A percentile compares a stretch with the other conserved stretches of the same genome.
phyloP scores from a whole-genome alignment of 2,888 invertebrate genomes.

The Drosophila hamatofila region DNA sequence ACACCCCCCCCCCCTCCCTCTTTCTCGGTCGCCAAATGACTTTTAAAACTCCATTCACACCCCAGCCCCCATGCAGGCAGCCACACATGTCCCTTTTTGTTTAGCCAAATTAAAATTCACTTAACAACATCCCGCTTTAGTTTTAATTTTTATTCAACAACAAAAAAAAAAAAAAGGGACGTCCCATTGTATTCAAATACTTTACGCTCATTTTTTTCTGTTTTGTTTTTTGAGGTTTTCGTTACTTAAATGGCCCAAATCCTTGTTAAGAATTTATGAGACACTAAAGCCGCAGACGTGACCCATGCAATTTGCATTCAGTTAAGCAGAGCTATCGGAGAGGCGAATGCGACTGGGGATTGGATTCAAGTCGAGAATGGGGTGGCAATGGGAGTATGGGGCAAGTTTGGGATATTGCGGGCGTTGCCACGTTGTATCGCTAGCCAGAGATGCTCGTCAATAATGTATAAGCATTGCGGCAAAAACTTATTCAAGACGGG shows the following conservation, averaged over 20 bases:
- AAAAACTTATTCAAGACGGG: constrained; percentile 42
- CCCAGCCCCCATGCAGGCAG: neutral
- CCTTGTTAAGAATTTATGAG: constrained; percentile 73
- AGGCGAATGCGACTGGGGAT: constrained; percentile 3
- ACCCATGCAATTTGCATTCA: constrained; percentile 71
- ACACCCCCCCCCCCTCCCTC: neutral
- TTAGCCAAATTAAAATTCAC: constrained; percentile 75
- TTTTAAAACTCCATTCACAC: constrained; percentile 40
- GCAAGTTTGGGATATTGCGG: constrained; percentile 11
- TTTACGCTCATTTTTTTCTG: neutral
- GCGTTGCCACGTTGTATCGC: constrained; percentile 20
- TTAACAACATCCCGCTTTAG: constrained; percentile 64
- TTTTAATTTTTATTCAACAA: constrained; percentile 61
- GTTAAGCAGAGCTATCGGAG: constrained; percentile 23
- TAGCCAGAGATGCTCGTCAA: constrained; percentile 57
- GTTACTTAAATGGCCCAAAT: constrained; percentile 53
- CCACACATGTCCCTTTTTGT: constrained; percentile 43
- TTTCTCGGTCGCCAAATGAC: neutral
- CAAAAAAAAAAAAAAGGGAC: neutral
- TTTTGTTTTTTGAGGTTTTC: constrained; percentile 15
- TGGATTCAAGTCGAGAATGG: neutral
- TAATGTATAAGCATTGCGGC: constrained; percentile 72
- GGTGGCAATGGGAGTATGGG: neutral
- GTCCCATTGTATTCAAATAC: constrained; percentile 30
- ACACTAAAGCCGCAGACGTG: constrained; percentile 70